Evolutionary conservation across 2,888 invertebrate genomes (phyloP).

Genomic region (Habrosyne pyritoides): DNA sequence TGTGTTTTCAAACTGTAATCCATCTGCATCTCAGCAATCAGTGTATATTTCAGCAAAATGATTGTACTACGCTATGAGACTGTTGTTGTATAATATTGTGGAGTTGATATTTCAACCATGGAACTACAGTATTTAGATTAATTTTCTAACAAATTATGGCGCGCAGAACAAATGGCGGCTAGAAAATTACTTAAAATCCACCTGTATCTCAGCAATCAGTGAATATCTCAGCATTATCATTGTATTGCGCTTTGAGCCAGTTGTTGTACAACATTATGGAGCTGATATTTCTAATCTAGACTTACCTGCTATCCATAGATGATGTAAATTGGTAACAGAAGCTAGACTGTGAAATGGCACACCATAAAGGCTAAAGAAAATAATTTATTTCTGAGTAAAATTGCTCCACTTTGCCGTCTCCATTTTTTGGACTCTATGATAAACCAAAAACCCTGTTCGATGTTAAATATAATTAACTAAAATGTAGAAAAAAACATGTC

Average conservation of each 20-base stretch:
- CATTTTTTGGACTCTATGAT: neutral
- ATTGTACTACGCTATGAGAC: neutral
- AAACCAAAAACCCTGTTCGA: too few relatives aligned
- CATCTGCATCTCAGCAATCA: neutral
- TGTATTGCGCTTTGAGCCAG: too few relatives aligned
- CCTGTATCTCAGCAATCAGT: too few relatives aligned
- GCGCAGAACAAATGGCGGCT: too few relatives aligned
- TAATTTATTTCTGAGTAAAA: neutral
- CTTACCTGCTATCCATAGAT: slow-evolving; percentile 9
- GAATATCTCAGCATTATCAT: too few relatives aligned
- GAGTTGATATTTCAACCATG: neutral
- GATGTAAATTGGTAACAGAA: slow-evolving; percentile 1
- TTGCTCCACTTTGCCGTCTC: neutral
- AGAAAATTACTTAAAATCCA: too few relatives aligned
- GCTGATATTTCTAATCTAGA: slow-evolving; percentile 2
- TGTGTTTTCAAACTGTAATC: neutral
- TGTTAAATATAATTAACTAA: too few relatives aligned
- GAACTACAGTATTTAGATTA: too few relatives aligned
- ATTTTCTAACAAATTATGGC: too few relatives aligned
- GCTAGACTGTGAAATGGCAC: neutral
- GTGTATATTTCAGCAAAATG: neutral
- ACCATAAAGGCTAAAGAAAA: neutral
- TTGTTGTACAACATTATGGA: neutral
- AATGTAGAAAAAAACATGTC: too few relatives aligned
- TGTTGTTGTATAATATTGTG: neutral